Conservation (phyloP, 1,140 invertebrate species). For the Drosophila pandora region DNA sequence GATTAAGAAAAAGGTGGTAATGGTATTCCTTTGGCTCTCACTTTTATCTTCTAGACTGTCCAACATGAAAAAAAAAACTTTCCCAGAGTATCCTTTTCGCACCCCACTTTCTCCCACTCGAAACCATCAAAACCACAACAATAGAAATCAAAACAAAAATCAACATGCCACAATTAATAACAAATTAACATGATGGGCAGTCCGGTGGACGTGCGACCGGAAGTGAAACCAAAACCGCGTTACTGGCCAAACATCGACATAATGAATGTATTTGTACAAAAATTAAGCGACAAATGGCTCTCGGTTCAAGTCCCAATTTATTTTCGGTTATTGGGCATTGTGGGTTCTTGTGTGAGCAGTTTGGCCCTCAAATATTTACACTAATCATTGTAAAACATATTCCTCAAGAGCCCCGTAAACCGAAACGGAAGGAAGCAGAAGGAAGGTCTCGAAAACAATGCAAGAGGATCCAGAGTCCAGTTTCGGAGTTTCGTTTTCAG, state of each 20-base stretch:
- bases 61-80: neutral
- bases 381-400: constrained; percentile 62
- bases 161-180: constrained; percentile 76
- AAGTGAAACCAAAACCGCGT: constrained; percentile 48
- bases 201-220: constrained; percentile 46
- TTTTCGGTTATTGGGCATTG: constrained; percentile 31
- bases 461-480: constrained; percentile 26
- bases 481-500: constrained; percentile 62
- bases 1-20: too few species aligned
- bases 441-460: constrained; percentile 44
- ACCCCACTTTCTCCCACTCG: neutral
- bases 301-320: constrained; percentile 41
- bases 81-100: constrained; percentile 30
- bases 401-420: constrained; percentile 55
- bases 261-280: constrained; percentile 78
- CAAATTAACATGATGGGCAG: constrained; percentile 81
- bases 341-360: constrained; percentile 57
- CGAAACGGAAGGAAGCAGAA: constrained; percentile 44
- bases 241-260: constrained; percentile 48
- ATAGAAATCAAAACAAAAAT: constrained; percentile 54
- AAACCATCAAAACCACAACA: constrained; percentile 3
- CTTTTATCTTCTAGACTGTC: neutral
- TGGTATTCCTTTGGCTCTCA: too few species aligned
- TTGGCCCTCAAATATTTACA: constrained; percentile 71
- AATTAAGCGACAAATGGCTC: constrained; percentile 76